A percentile compares a stretch with the other conserved stretches of the same genome.
phyloP scores from a whole-genome alignment of 2,888 invertebrate species.

The Odontocerum albicorne region DNA sequence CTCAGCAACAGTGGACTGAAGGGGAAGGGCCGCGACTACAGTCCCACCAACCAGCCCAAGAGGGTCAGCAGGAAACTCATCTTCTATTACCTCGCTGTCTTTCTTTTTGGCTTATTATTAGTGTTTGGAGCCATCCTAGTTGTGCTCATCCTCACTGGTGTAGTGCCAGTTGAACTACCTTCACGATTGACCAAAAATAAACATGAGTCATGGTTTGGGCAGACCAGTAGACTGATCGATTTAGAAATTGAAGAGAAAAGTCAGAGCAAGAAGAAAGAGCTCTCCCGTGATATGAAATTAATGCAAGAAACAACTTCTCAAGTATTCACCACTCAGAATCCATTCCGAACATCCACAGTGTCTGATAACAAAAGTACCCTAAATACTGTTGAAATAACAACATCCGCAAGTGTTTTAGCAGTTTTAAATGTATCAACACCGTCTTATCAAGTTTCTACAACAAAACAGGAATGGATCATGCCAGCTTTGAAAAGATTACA shows the following conservation, averaged over 20 bases:
- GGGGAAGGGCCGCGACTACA: slow-evolving; percentile 57
- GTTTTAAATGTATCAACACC: slow-evolving; percentile 7
- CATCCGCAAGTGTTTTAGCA: slow-evolving; percentile 38
- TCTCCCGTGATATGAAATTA: slow-evolving; percentile 19
- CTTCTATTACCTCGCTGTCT: slow-evolving; percentile 37
- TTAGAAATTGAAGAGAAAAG: slow-evolving; percentile 16
- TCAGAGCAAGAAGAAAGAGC: slow-evolving; percentile 24
- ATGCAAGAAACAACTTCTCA: slow-evolving; percentile 1
- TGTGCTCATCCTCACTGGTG: slow-evolving; percentile 22
- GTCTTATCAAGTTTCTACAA: slow-evolving; percentile 3
- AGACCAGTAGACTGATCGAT: slow-evolving; percentile 10
- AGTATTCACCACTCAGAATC: slow-evolving; percentile 25
- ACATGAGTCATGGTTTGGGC: slow-evolving; percentile 9
- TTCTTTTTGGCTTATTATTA: slow-evolving; percentile 47
- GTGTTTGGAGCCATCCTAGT: slow-evolving; percentile 39
- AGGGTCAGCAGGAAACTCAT: slow-evolving; percentile 3
- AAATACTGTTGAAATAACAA: background rate
- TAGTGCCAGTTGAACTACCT: slow-evolving; percentile 24
- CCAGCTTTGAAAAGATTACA: slow-evolving; percentile 38
- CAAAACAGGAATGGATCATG: slow-evolving; percentile 39
- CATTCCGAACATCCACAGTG: no score
- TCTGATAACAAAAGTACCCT: slow-evolving; percentile 2
- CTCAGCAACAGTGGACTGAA: slow-evolving; percentile 61
- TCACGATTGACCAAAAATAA: slow-evolving; percentile 7
- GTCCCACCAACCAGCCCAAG: slow-evolving; percentile 40